These are phyloP conservation scores for Anthophora plumipes DNA, from an alignment of 2,888 invertebrate genomes.

Conservation along the genomic window DNA sequence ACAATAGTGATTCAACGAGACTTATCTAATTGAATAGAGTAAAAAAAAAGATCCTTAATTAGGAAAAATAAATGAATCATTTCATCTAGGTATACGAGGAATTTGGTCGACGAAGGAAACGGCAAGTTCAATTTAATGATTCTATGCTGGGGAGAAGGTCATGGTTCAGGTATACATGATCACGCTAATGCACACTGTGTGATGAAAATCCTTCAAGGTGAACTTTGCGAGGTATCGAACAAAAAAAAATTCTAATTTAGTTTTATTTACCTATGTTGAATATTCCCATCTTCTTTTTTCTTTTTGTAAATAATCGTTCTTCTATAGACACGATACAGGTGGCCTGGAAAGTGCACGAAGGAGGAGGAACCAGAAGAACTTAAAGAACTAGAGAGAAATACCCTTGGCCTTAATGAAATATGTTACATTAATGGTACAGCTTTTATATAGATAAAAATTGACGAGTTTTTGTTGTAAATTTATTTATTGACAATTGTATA, in stretches of 20 bases:
- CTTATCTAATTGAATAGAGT: background rate
- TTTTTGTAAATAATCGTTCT: background rate
- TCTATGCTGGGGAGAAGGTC: constrained; percentile 99
- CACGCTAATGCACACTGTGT: constrained; percentile 98
- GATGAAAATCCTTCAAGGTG: constrained; percentile 96
- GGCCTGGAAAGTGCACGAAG: constrained; percentile 87
- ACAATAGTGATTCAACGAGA: background rate
- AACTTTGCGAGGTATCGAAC: constrained; percentile 90
- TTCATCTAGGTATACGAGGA: constrained; percentile 93
- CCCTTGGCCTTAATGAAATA: constrained; percentile 91
- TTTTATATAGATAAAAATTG: background rate
- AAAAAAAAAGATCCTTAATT: background rate
- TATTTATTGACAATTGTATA: constrained; percentile 83
- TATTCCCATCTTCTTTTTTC: background rate
- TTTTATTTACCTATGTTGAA: background rate
- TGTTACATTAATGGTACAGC: constrained; percentile 97
- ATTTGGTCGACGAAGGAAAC: constrained; percentile 97
- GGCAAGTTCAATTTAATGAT: constrained; percentile 99
- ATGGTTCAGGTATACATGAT: constrained; percentile 97
- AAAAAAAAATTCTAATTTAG: background rate
- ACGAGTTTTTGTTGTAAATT: background rate
- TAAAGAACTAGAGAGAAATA: constrained; percentile 88
- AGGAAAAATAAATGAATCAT: constrained; percentile 15
- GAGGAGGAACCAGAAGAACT: constrained; percentile 85
- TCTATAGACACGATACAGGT: constrained; percentile 88